Evolutionary conservation across 1,140 invertebrate species (phyloP).

Genomic region (Aradophagus sp.): DNA sequence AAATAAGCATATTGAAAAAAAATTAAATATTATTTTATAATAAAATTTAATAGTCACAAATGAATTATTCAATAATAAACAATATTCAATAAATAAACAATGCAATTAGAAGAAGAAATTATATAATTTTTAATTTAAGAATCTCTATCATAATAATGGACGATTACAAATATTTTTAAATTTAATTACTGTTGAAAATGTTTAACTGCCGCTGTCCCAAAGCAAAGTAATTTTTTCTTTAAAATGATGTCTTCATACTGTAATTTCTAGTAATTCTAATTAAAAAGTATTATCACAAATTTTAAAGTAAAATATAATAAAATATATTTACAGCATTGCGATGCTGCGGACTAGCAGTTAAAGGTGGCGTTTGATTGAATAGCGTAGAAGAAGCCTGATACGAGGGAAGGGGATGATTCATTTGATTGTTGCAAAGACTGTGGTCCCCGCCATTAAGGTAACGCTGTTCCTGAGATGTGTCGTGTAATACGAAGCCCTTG

Average conservation of each 20-base stretch:
- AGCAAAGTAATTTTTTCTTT: too few relatives aligned
- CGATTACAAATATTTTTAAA: background rate
- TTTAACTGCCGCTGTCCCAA: too few relatives aligned
- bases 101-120: too few relatives aligned
- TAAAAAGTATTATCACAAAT: background rate
- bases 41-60: too few relatives aligned
- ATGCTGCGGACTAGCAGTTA: conserved; percentile 74
- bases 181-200: background rate
- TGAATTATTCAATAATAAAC: too few relatives aligned
- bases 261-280: background rate
- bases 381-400: conserved; percentile 69
- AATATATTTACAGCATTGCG: conserved; percentile 70
- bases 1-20: background rate
- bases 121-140: too few relatives aligned
- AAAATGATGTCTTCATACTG: background rate
- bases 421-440: conserved; percentile 73
- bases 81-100: too few relatives aligned
- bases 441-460: conserved; percentile 74
- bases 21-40: background rate
- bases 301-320: conserved; percentile 5
- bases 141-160: too few relatives aligned
- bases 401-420: conserved; percentile 68
- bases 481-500: conserved; percentile 73
- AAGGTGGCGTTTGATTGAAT: conserved; percentile 73
- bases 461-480: conserved; percentile 70